These are phyloP conservation scores for Piprites chloris DNA, from an alignment of 2,113 vertebrate genomes.

Conservation along the genomic window DNA sequence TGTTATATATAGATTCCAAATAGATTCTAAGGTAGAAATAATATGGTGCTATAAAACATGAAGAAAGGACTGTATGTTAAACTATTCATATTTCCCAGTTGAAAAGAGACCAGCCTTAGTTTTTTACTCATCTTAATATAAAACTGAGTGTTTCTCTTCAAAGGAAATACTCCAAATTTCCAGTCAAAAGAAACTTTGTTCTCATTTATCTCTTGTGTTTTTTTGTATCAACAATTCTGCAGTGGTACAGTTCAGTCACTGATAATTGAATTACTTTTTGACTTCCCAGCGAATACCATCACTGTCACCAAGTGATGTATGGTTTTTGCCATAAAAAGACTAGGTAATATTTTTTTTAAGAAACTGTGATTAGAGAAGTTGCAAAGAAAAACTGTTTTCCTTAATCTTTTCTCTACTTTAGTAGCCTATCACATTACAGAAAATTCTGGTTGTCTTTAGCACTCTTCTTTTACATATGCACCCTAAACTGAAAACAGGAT, in stretches of 20 bases:
- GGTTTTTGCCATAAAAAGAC: neutral
- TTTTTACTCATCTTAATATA: neutral
- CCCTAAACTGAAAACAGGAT: neutral
- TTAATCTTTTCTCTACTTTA: neutral
- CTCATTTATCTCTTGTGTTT: neutral
- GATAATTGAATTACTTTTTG: neutral
- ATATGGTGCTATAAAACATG: neutral
- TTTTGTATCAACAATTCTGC: neutral
- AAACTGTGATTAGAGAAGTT: neutral
- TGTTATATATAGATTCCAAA: neutral
- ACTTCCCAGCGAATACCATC: neutral
- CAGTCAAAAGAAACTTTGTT: neutral
- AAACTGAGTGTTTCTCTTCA: neutral
- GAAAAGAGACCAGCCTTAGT: neutral
- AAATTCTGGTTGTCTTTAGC: neutral
- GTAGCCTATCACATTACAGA: neutral
- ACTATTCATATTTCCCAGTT: neutral
- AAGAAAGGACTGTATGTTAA: neutral
- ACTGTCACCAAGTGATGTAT: neutral
- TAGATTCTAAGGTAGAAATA: neutral
- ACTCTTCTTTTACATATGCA: fast-evolving
- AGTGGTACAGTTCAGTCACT: neutral
- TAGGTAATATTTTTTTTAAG: neutral
- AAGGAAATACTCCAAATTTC: neutral
- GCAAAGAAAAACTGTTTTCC: neutral